Conservation (phyloP, 2,797 vertebrate species). For the Orestias chungarensis region DNA sequence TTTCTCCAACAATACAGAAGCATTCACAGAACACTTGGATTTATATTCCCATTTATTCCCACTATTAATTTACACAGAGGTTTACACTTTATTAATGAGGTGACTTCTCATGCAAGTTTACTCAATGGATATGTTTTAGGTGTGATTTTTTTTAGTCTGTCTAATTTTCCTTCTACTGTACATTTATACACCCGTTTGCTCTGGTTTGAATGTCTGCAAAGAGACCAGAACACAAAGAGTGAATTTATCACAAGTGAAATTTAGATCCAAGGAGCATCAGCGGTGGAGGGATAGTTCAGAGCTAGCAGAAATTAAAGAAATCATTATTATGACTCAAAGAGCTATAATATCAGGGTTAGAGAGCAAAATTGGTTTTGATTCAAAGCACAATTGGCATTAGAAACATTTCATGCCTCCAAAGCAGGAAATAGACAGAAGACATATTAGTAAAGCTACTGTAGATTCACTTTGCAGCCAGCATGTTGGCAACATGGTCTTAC, state of each 20-base stretch:
- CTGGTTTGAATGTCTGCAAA: neutral
- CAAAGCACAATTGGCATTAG: slow-evolving; percentile 29
- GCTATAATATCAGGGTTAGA: neutral
- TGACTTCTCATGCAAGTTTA: neutral
- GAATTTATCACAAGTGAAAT: slow-evolving; percentile 6
- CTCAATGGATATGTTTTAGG: neutral
- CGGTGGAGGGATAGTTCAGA: slow-evolving; percentile 28
- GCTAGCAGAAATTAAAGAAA: slow-evolving; percentile 4
- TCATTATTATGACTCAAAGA: slow-evolving; percentile 14
- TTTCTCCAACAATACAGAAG: too few species aligned
- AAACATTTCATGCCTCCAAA: slow-evolving; percentile 63
- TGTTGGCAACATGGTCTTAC: slow-evolving; percentile 82
- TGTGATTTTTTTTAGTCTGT: too few species aligned
- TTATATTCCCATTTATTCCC: too few species aligned
- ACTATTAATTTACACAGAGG: too few species aligned
- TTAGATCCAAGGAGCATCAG: slow-evolving; percentile 3
- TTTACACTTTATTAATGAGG: too few species aligned
- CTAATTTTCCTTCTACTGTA: neutral
- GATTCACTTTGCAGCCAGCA: slow-evolving; percentile 34
- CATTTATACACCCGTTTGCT: neutral
- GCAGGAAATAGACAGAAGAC: slow-evolving; percentile 48
- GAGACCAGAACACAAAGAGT: slow-evolving; percentile 10
- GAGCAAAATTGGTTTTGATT: slow-evolving; percentile 15
- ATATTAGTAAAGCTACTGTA: slow-evolving; percentile 50
- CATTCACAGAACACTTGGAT: too few species aligned